Evolutionary conservation across 2,113 vertebrate species (phyloP).

Genomic region (Myodes glareolus): DNA sequence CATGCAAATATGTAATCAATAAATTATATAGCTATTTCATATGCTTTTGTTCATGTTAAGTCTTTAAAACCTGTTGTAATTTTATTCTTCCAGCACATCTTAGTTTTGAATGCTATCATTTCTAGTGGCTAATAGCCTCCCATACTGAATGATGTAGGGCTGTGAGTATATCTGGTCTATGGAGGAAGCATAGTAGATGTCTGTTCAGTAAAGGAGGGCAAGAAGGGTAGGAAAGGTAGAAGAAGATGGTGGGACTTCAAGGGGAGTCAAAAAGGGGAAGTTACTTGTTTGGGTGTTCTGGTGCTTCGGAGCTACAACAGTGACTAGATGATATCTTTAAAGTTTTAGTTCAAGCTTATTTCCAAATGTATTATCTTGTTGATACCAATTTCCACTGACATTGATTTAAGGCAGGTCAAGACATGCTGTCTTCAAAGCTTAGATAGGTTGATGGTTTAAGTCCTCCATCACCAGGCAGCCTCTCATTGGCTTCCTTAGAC

Average conservation of each 20-base stretch:
- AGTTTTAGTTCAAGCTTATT: conserved; percentile 1
- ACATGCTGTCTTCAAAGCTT: neutral
- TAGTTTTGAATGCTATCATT: neutral
- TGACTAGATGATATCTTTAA: neutral
- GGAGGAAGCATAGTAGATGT: neutral
- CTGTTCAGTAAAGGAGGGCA: neutral
- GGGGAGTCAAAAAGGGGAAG: neutral
- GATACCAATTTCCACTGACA: neutral
- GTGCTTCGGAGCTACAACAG: neutral
- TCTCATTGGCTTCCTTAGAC: neutral
- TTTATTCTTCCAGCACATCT: neutral
- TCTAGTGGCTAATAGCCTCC: neutral
- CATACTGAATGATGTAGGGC: neutral
- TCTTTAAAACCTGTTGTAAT: neutral
- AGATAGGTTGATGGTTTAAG: neutral
- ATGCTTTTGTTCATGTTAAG: neutral
- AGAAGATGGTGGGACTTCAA: neutral
- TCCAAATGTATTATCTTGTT: neutral
- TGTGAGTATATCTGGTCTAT: neutral
- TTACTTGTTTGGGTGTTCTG: neutral
- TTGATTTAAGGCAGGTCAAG: neutral
- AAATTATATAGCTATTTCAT: conserved; percentile 11
- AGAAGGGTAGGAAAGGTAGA: neutral
- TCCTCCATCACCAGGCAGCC: neutral
- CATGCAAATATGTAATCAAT: neutral